Evolutionary conservation across 2,113 vertebrate species (phyloP).

Genomic region (Scomber colias): DNA sequence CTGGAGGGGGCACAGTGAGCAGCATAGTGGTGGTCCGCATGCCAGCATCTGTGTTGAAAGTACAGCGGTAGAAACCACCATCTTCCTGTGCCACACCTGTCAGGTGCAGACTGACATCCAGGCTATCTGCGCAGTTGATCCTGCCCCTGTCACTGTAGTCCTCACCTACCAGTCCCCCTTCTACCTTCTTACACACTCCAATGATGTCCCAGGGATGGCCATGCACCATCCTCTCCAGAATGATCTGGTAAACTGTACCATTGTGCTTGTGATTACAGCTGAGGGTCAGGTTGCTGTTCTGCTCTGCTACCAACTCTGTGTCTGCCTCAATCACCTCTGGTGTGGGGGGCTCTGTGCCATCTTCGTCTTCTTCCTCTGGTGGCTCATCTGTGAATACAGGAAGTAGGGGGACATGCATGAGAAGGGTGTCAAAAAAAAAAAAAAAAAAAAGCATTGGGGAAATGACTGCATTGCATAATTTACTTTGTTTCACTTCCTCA

Average conservation of each 20-base stretch:
- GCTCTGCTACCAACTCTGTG: slow-evolving; percentile 46
- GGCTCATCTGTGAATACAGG: slow-evolving; percentile 64
- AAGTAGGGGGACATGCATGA: background rate
- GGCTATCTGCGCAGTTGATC: slow-evolving; percentile 70
- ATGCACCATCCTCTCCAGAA: slow-evolving; percentile 80
- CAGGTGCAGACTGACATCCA: slow-evolving; percentile 72
- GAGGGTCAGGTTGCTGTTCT: slow-evolving; percentile 79
- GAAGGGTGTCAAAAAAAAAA: background rate
- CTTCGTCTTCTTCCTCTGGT: slow-evolving; percentile 43
- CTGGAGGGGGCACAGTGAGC: slow-evolving; percentile 70
- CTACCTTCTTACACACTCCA: slow-evolving; percentile 71
- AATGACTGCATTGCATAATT: background rate
- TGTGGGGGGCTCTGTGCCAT: slow-evolving; percentile 22
- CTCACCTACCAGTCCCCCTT: slow-evolving; percentile 63
- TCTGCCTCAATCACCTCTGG: slow-evolving; percentile 25
- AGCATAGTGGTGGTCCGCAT: slow-evolving; percentile 71
- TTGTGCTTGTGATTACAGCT: slow-evolving; percentile 67
- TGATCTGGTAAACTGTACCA: slow-evolving; percentile 60
- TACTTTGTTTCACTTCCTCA: background rate
- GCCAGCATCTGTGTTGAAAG: slow-evolving; percentile 66
- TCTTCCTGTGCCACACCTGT: slow-evolving; percentile 72
- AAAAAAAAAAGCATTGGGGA: background rate
- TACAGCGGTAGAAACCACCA: slow-evolving; percentile 79
- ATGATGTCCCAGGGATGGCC: slow-evolving; percentile 64
- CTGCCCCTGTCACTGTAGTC: slow-evolving; percentile 72